Evolutionary conservation across 2,797 vertebrate species (phyloP).

Genomic region (Vireo griseus): DNA sequence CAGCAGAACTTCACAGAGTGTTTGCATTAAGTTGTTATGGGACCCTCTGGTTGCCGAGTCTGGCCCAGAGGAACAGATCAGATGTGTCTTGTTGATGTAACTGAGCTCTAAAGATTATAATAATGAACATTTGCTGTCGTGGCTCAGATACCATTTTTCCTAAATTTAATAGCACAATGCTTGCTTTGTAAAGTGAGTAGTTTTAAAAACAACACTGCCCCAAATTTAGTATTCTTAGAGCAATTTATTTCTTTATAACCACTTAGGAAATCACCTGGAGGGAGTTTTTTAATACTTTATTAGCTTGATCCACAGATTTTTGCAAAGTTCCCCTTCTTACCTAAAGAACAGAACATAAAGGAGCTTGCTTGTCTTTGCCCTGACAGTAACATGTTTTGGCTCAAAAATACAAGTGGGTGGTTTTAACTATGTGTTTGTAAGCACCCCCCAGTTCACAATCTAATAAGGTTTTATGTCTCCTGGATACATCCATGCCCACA

Average conservation of each 20-base stretch:
- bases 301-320: background rate
- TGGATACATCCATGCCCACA: background rate
- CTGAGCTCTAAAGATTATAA: background rate
- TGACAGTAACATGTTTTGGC: background rate
- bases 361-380: background rate
- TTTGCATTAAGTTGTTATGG: background rate
- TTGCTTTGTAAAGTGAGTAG: background rate
- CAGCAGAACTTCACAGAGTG: background rate
- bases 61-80: background rate
- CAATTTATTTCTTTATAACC: background rate
- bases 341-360: background rate
- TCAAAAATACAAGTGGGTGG: background rate
- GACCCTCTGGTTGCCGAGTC: rapidly evolving
- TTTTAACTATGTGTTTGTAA: background rate
- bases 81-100: background rate
- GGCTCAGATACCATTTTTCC: background rate
- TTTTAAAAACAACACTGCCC: background rate
- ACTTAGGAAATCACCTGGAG: background rate
- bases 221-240: background rate
- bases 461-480: background rate
- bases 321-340: background rate
- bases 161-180: background rate
- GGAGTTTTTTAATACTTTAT: background rate
- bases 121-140: background rate
- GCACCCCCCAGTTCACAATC: background rate